Base-by-base conservation (phyloP, 64 coral and sea anemone species). In the Dendronephthya gigantea region DNA sequence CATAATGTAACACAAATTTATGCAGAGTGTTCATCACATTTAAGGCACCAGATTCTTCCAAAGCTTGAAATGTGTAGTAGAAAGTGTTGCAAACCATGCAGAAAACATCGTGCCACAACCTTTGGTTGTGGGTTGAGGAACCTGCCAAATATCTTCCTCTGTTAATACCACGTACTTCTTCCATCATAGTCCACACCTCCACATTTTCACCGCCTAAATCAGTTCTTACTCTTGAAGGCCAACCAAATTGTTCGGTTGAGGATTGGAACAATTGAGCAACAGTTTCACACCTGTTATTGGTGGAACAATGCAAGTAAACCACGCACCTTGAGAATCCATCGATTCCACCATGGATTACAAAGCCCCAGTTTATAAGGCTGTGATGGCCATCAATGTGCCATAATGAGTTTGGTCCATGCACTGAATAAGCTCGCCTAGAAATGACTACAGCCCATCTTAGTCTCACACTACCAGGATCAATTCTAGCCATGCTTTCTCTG, bases 41-140 rank as follows among this genome's bases (percentile, higher is more conserved):
- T 59, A 88, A 55, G 14, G 68, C 10, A 14, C 82, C 52, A 15
- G 25, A 22, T 84, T 84, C 82, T n/a, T 70, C 82, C 65, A 84
- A 84, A 23, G 88, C 35, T 34, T 37, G 40, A 22, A 83, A 90
- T 8, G 89, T 90, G 23, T 90, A 90, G 55, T 90, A 89, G 31
- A 90, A 90, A 11, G 86, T 74, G 41, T 68, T 75, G 19, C 83
- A 47, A 40, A 90, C 48, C 49, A 35, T 48, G 56, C 84, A 12
- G n/a, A 91, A 91, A 1, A 91, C 76, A 72, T 91, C 85, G 36
- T 85, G 49, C 85, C 84, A 87, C 23, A 91, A 69, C 8, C 50
- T 72, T 35, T 86, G 89, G 35, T 90, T 90, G 9, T 81, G 89
- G 22, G 75, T 82, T 36, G 89, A 90, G 25, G 48, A 59, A 32